Conservation (phyloP, 2,113 vertebrate species). For the Pelecanoides urinatrix region DNA sequence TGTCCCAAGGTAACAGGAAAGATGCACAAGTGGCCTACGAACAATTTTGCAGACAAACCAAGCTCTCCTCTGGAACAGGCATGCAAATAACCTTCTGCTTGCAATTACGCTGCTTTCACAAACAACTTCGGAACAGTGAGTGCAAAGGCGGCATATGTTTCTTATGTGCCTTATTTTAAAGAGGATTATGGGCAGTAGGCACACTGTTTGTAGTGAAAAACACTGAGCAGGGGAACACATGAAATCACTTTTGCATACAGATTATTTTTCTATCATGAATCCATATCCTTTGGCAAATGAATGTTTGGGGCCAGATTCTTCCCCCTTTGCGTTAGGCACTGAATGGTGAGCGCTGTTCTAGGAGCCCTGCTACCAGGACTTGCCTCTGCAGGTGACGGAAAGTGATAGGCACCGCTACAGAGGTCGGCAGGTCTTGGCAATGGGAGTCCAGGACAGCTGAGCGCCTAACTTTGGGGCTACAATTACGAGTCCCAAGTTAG, state of each 20-base stretch:
- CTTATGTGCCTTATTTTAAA: background rate
- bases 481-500: background rate
- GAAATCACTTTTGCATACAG: background rate
- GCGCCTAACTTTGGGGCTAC: background rate
- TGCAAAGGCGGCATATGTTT: background rate
- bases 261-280: background rate
- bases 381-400: rapidly evolving
- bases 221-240: background rate
- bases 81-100: background rate
- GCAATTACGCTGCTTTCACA: background rate
- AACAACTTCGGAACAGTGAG: background rate
- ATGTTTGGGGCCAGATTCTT: background rate
- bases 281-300: background rate
- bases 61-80: background rate
- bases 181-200: background rate
- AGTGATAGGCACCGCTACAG: background rate
- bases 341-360: background rate
- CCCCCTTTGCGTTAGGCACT: rapidly evolving
- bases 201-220: background rate
- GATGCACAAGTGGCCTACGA: background rate
- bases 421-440: background rate
- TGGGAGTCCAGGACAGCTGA: background rate
- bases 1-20: background rate
- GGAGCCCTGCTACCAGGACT: background rate
- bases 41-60: background rate